Percentiles rank a stretch among this genome's conserved stretches.
Conservation (phyloP, 2,888 invertebrate species). For the Dorcus parallelipipedus region DNA sequence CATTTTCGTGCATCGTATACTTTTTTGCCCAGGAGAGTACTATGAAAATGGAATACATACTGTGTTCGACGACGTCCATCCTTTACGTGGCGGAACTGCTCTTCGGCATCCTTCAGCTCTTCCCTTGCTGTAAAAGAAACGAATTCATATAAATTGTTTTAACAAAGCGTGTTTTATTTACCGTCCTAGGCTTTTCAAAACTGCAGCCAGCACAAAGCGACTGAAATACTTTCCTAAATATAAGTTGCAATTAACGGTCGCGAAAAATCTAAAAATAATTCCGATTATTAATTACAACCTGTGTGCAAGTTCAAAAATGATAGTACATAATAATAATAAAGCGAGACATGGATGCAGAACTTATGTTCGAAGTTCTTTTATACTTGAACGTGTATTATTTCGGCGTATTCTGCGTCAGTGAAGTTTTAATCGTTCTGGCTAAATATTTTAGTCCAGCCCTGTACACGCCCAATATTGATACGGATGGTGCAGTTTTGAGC, state of each 20-base stretch:
- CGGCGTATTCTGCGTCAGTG: constrained; percentile 26
- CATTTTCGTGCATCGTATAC: constrained; percentile 24
- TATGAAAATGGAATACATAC: constrained; percentile 26
- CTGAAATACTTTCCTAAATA: neutral
- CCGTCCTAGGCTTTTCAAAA: too few species aligned
- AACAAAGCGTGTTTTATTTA: too few species aligned
- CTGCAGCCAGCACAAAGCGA: too few species aligned
- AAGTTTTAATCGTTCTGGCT: constrained; percentile 26
- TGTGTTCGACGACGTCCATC: constrained; percentile 21
- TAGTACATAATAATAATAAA: neutral
- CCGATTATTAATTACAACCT: constrained; percentile 18
- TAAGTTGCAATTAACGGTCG: constrained; percentile 15
- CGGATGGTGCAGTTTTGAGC: constrained; percentile 25
- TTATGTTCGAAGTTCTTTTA: constrained; percentile 28
- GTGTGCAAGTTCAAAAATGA: constrained; percentile 6
- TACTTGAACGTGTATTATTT: constrained; percentile 28
- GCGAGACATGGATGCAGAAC: constrained; percentile 24
- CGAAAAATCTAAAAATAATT: constrained; percentile 17
- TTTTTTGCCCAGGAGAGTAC: constrained; percentile 24
- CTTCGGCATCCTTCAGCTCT: constrained; percentile 23
- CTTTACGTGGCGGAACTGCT: constrained; percentile 23
- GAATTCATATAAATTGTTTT: constrained; percentile 21
- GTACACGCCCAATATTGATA: constrained; percentile 23
- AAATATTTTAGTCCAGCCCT: constrained; percentile 23
- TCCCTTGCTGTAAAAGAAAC: constrained; percentile 24